Evolutionary conservation across 2,113 vertebrate genomes (phyloP).

Genomic region (Stegastes partitus): DNA sequence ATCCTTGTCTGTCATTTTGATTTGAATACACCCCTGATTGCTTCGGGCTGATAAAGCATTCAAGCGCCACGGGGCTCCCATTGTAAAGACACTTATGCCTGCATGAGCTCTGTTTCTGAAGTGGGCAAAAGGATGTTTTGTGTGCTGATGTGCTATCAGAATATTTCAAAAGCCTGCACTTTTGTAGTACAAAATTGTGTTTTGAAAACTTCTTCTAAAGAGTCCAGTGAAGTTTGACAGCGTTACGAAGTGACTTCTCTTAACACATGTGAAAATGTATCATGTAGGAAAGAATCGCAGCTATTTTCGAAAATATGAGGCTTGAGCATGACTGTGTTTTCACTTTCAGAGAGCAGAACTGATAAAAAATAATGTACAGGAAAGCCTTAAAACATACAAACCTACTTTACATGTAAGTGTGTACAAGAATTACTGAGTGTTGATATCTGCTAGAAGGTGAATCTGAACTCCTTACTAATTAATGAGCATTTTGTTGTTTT

Average conservation of each 20-base stretch:
- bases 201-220: constrained; percentile 7
- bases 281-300: background rate
- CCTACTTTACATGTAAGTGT: background rate
- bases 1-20: constrained; percentile 81
- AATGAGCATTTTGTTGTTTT: constrained; percentile 62
- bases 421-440: background rate
- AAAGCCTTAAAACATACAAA: too few relatives aligned
- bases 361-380: background rate
- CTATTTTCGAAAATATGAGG: background rate
- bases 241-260: background rate
- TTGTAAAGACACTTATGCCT: constrained; percentile 57
- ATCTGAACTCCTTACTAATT: constrained; percentile 53
- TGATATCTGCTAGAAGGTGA: constrained; percentile 12
- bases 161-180: constrained; percentile 14
- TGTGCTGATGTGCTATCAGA: constrained; percentile 15
- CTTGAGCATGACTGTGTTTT: background rate
- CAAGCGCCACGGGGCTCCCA: constrained; percentile 49
- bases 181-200: background rate
- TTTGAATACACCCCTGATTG: constrained; percentile 81
- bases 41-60: constrained; percentile 67
- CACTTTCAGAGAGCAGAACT: background rate
- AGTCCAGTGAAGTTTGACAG: background rate
- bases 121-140: constrained; percentile 34
- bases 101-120: constrained; percentile 44
- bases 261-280: constrained; percentile 1